Evolutionary conservation across 1,140 invertebrate genomes (phyloP).

Genomic region (Conopomorpha cramerella): DNA sequence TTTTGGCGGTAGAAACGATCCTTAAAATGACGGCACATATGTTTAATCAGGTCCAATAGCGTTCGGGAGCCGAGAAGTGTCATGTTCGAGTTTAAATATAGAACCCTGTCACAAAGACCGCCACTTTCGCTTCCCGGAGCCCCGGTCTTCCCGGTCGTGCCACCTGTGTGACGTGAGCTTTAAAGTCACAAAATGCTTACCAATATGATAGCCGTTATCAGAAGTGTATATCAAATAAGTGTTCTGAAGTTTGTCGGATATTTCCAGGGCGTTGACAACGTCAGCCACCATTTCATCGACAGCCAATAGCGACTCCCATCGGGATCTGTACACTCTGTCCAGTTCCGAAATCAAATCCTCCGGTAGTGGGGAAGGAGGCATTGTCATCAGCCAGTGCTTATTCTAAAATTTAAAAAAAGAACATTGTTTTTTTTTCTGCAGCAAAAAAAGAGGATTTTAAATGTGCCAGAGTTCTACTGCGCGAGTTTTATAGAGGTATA

Average conservation of each 20-base stretch:
- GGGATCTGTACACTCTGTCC: constrained; percentile 69
- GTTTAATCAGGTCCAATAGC: no score
- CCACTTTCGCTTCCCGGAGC: no score
- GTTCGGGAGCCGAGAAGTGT: no score
- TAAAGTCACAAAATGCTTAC: constrained; percentile 41
- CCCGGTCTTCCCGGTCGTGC: no score
- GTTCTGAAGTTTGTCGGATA: constrained; percentile 64
- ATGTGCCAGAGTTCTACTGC: no score
- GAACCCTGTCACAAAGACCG: no score
- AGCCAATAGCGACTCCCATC: constrained; percentile 80
- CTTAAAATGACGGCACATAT: no score
- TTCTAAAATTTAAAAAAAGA: constrained; percentile 48
- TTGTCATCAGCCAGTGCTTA: constrained; percentile 80
- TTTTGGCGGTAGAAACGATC: no score
- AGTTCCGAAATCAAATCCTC: constrained; percentile 60
- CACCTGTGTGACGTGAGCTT: no score
- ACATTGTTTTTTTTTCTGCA: not conserved
- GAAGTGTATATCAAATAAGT: constrained; percentile 86
- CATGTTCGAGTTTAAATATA: no score
- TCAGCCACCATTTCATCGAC: constrained; percentile 83
- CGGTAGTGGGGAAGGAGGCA: constrained; percentile 68
- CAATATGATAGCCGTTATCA: constrained; percentile 89
- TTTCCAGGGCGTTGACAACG: constrained; percentile 64
- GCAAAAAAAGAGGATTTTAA: not conserved
- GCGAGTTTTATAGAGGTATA: no score